phyloP scores from a whole-genome alignment of 2,797 vertebrate species.

The Gila robusta region DNA sequence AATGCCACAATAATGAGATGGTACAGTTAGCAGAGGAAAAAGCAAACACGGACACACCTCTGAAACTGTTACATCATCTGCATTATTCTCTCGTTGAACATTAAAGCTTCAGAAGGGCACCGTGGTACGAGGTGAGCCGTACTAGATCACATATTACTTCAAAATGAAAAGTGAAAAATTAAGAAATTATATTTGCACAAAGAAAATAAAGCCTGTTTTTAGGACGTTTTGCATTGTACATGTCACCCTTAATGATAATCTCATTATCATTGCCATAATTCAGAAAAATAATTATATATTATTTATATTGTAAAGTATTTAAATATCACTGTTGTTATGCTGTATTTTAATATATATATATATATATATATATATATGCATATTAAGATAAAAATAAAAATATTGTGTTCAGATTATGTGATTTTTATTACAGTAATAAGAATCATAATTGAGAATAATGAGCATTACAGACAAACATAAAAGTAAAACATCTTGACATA shows the following conservation, averaged over 20 bases:
- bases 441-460: too few species aligned
- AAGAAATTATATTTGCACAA: not conserved
- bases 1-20: not conserved
- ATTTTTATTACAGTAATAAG: too few species aligned
- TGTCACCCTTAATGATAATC: not conserved
- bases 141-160: not conserved
- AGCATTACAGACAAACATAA: too few species aligned
- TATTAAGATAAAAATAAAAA: too few species aligned
- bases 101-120: constrained; percentile 61
- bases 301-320: not conserved
- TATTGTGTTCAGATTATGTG: too few species aligned
- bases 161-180: not conserved
- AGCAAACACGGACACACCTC: constrained; percentile 59
- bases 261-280: not conserved
- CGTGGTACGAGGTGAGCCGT: not conserved
- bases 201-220: not conserved
- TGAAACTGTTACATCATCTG: constrained; percentile 62
- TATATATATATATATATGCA: too few species aligned
- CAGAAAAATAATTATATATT: not conserved
- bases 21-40: constrained; percentile 43
- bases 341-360: too few species aligned
- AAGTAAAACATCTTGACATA: too few species aligned
- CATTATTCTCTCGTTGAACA: constrained; percentile 64
- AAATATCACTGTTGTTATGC: not conserved
- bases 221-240: not conserved